phyloP scores from a whole-genome alignment of 1,140 invertebrate genomes.

The Aphis craccivora region DNA sequence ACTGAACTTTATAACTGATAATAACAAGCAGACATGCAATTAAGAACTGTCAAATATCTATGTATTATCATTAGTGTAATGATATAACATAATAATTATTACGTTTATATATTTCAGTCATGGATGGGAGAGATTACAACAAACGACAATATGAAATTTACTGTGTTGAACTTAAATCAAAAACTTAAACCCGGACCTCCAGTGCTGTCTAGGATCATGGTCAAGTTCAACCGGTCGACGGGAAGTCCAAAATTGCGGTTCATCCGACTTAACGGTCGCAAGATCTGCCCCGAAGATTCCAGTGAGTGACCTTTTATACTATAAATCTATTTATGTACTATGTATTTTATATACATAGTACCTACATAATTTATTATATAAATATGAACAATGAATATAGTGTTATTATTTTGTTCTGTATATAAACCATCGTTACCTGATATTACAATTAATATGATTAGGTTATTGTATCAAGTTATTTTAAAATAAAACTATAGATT shows the following conservation, averaged over 20 bases:
- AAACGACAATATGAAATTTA: conserved; percentile 60
- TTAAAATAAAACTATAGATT: too few relatives aligned
- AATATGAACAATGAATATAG: too few relatives aligned
- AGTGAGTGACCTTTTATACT: neutral
- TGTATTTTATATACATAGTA: too few relatives aligned
- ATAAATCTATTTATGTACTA: neutral
- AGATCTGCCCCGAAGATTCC: conserved; percentile 61
- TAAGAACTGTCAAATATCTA: too few relatives aligned
- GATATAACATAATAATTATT: neutral
- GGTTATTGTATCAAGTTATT: too few relatives aligned
- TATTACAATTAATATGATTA: too few relatives aligned
- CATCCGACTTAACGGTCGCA: conserved; percentile 61
- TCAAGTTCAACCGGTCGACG: conserved; percentile 59
- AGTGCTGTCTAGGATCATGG: conserved; percentile 60
- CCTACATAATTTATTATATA: too few relatives aligned
- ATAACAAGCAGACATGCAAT: too few relatives aligned
- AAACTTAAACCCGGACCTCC: conserved; percentile 60
- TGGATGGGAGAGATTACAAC: conserved; percentile 61
- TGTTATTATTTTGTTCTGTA: too few relatives aligned
- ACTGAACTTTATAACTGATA: too few relatives aligned
- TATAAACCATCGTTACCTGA: too few relatives aligned
- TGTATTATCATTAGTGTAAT: too few relatives aligned
- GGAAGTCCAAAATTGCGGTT: conserved; percentile 59
- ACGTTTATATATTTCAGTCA: conserved; percentile 58
- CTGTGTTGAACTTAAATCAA: conserved; percentile 60